A percentile compares a stretch with the other conserved stretches of the same genome.
phyloP scores from a whole-genome alignment of 1,140 invertebrate species.

The Euura lappo region DNA sequence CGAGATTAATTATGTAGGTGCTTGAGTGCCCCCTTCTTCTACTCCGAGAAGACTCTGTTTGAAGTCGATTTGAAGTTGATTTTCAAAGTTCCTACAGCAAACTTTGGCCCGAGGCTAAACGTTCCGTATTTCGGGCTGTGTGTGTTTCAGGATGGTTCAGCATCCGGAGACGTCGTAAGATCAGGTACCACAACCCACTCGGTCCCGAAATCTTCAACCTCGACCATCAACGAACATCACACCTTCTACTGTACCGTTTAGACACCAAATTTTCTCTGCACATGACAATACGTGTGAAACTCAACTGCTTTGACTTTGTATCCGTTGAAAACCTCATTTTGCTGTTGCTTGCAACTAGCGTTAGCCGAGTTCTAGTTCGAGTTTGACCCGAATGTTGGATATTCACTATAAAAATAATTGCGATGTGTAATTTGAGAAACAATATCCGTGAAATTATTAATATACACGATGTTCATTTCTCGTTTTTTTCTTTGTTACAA shows the following conservation, averaged over 20 bases:
- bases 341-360: not conserved
- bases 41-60: too few species aligned
- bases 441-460: too few species aligned
- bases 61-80: too few species aligned
- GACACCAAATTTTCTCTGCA: not conserved
- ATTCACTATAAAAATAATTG: too few species aligned
- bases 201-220: constrained; percentile 45
- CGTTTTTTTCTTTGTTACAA: too few species aligned
- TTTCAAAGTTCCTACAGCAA: too few species aligned
- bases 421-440: too few species aligned
- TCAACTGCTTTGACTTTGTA: not conserved
- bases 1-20: too few species aligned
- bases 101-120: too few species aligned
- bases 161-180: constrained; percentile 31
- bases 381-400: not conserved
- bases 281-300: not conserved
- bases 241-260: constrained; percentile 58
- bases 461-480: too few species aligned
- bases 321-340: not conserved
- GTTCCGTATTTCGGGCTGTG: not conserved
- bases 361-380: not conserved
- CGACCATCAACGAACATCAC: constrained; percentile 45
- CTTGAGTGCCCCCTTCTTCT: too few species aligned
- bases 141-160: constrained; percentile 42
- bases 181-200: constrained; percentile 53